Conservation (phyloP, 92 coral and sea anemone species). For the Palythoa grandis region DNA sequence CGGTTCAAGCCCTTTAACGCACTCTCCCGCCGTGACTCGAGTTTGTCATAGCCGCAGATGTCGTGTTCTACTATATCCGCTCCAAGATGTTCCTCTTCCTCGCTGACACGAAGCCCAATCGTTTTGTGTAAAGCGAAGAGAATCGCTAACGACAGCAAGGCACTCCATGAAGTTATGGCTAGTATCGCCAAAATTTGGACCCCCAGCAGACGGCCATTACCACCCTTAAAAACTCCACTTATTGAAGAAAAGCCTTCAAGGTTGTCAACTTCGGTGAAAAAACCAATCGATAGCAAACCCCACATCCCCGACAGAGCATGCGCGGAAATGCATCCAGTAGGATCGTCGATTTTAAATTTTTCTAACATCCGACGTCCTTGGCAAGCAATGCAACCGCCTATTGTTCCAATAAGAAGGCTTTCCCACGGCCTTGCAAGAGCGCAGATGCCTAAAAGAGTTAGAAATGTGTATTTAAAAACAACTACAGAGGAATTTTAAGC, state of each 20-base stretch:
- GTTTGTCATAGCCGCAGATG: conserved; percentile 47
- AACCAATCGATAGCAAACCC: conserved; percentile 80
- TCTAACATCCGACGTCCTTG: conserved; percentile 61
- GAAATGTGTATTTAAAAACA: neutral
- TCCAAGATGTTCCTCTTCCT: conserved; percentile 77
- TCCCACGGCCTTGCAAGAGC: conserved; percentile 91
- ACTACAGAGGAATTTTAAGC: neutral
- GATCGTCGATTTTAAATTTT: conserved; percentile 82
- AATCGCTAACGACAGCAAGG: conserved; percentile 49
- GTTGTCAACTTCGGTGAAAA: conserved; percentile 76
- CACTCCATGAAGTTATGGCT: conserved; percentile 71
- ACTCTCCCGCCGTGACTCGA: conserved; percentile 19
- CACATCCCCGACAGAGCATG: conserved; percentile 84
- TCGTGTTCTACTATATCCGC: conserved; percentile 83
- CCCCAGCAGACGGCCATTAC: conserved; percentile 72
- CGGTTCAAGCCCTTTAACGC: conserved; percentile 22
- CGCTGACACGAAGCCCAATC: conserved; percentile 73
- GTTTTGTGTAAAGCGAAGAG: conserved; percentile 61
- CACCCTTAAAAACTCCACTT: conserved; percentile 74
- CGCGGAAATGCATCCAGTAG: conserved; percentile 79
- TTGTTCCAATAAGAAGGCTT: conserved; percentile 73
- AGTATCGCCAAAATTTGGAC: conserved; percentile 70
- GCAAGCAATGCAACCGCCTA: conserved; percentile 81
- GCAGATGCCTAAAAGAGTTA: conserved; percentile 65
- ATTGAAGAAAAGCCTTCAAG: conserved; percentile 59